Evolutionary conservation across 2,888 invertebrate genomes (phyloP).

Genomic region (Drosophila cognata): DNA sequence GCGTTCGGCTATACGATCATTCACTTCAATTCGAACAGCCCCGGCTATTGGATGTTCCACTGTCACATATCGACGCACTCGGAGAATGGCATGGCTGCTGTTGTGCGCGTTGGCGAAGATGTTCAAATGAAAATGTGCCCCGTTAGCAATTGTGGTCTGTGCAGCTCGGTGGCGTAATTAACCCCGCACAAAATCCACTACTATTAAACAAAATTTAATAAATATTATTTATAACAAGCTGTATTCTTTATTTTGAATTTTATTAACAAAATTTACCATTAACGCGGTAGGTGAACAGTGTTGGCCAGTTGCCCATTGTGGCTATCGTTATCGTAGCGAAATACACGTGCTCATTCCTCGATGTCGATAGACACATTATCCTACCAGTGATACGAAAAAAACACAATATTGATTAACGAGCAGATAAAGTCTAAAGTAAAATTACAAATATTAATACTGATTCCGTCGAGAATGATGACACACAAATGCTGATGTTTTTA

Average conservation of each 20-base stretch:
- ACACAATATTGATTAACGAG: background rate
- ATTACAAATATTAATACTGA: slow-evolving; percentile 19
- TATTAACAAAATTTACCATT: slow-evolving; percentile 10
- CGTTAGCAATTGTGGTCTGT: slow-evolving; percentile 82
- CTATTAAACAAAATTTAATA: background rate
- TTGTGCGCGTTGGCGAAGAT: slow-evolving; percentile 80
- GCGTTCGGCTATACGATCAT: slow-evolving; percentile 82
- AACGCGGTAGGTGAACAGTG: background rate
- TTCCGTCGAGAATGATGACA: slow-evolving; percentile 63
- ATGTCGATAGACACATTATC: slow-evolving; percentile 9
- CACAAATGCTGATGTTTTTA: slow-evolving; percentile 63
- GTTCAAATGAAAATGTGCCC: slow-evolving; percentile 82
- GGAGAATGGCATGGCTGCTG: slow-evolving; percentile 82
- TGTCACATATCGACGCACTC: slow-evolving; percentile 82
- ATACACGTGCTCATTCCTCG: background rate
- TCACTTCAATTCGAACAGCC: slow-evolving; percentile 78
- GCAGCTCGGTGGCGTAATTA: slow-evolving; percentile 69
- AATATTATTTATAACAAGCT: background rate
- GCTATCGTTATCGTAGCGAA: background rate
- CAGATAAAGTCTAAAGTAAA: slow-evolving; percentile 9
- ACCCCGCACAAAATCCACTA: background rate
- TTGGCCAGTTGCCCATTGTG: background rate
- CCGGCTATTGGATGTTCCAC: slow-evolving; percentile 83
- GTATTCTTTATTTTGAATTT: background rate
- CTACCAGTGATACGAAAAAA: background rate